Evolutionary conservation across 2,888 invertebrate genomes (phyloP).

Genomic region (Hirtodrosophila cameraria): DNA sequence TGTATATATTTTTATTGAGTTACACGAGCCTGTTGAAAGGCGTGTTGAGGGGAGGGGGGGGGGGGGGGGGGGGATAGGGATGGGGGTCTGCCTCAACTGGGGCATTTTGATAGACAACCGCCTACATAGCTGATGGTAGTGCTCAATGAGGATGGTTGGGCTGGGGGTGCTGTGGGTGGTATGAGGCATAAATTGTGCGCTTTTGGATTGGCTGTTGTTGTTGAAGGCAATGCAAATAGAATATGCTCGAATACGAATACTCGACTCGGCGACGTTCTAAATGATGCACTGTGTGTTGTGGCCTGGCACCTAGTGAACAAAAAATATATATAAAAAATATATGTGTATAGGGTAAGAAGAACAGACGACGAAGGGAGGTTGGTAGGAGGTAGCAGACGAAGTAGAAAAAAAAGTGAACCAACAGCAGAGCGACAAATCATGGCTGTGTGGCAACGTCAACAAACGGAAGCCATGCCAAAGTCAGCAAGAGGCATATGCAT

Average conservation of each 20-base stretch:
- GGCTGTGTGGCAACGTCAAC: slow-evolving; percentile 56
- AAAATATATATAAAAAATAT: neutral
- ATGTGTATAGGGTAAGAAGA: neutral
- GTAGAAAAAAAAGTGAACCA: slow-evolving; percentile 4
- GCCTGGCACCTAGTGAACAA: slow-evolving; percentile 36
- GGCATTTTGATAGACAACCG: slow-evolving; percentile 22
- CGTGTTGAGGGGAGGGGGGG: neutral
- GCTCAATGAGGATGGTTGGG: neutral
- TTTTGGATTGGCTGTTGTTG: slow-evolving; percentile 24
- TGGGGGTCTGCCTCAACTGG: neutral
- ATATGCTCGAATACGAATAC: neutral
- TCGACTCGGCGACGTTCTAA: slow-evolving; percentile 43
- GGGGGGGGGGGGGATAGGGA: neutral
- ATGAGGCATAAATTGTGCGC: slow-evolving; percentile 1
- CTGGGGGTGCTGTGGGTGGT: neutral
- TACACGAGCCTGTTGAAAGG: too few species aligned
- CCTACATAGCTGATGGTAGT: neutral
- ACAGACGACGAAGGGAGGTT: neutral
- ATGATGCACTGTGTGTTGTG: slow-evolving; percentile 42
- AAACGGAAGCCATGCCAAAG: slow-evolving; percentile 76
- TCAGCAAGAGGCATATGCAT: slow-evolving; percentile 43
- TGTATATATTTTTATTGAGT: slow-evolving; percentile 13
- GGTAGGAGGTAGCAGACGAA: neutral
- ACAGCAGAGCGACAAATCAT: slow-evolving; percentile 53
- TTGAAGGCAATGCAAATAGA: slow-evolving; percentile 44